These are phyloP conservation scores for Ptychodera flava DNA, from an alignment of 35 echinoderm and acorn worm genomes.

Conservation along the genomic window DNA sequence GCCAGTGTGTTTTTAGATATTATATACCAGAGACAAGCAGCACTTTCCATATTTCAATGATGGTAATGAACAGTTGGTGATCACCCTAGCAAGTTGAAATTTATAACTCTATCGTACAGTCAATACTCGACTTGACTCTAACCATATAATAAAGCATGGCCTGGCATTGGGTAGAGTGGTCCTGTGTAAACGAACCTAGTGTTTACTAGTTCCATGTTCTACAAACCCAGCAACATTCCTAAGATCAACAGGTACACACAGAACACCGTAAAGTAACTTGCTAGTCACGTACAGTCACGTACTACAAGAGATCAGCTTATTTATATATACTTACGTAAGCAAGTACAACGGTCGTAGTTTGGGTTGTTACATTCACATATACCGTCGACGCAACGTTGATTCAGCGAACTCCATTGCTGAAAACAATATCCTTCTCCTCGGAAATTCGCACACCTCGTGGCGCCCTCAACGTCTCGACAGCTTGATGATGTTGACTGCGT, in stretches of 20 bases:
- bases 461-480: background rate
- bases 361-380: slow-evolving; percentile 63
- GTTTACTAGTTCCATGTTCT: background rate
- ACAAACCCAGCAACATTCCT: too few relatives aligned
- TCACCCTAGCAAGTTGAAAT: too few relatives aligned
- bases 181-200: background rate
- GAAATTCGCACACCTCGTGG: background rate
- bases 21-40: background rate
- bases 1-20: background rate
- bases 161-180: background rate
- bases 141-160: background rate
- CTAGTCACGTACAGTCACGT: background rate
- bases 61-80: background rate
- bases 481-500: too few relatives aligned
- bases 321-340: slow-evolving; percentile 57
- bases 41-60: background rate
- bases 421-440: background rate
- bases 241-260: too few relatives aligned
- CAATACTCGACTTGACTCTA: background rate
- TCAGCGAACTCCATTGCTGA: background rate
- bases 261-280: too few relatives aligned
- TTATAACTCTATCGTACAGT: too few relatives aligned
- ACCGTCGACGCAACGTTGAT: slow-evolving; percentile 35
- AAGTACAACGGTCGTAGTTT: slow-evolving; percentile 43
- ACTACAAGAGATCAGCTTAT: background rate